Evolutionary conservation across 2,797 vertebrate species (phyloP), one percentile per base, ranked within the genome.

Genomic region (Leptatherina wallacei): DNA sequence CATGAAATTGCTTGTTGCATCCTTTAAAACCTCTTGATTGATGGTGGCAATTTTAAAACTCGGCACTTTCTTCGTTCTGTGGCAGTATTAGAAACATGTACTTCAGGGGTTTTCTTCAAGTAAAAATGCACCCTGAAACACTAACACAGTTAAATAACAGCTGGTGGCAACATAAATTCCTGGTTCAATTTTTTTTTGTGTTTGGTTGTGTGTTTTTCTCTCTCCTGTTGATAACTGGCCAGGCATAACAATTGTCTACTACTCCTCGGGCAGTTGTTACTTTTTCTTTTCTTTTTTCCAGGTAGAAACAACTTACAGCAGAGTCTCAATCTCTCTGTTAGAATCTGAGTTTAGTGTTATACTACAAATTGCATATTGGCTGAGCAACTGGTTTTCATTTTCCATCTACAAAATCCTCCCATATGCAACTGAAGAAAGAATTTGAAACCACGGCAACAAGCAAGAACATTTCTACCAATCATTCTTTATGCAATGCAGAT

Each of bases 41-140:
- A 93, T 94, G 90, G 82, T 91, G 89, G 87, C 91, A 94, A 94
- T 93, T 94, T 94, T 89, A 90, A 90, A 89, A 81, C 82, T 54
- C 91, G 80, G 86, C 75, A 72, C 80, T 89, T 84, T 86, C 81
- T 78, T 85, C 87, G 89, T 86, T 82, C 56, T 42, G 72, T 81
- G 75, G 86, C 91, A 75, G 77, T 87, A 82, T 89, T 89, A 84
- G 87, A 85, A 82, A 54, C 79, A 49, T 85, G 75, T 71, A 85
- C 76, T 85, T 59, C 42, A 52, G 73, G 38, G 79, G 72, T 82
- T 78, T 61, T 82, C 32, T 75, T 78, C 74, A 81, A 79, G 68
- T 42, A 69, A 82, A 82, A 80, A 72, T 65, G 12, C 57, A 56
- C 67, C 83, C 65, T 65, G 70, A 85, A 85, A 86, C 62, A 69